phyloP scores from a whole-genome alignment of 1,140 invertebrate genomes.

The Lucilia sericata region DNA sequence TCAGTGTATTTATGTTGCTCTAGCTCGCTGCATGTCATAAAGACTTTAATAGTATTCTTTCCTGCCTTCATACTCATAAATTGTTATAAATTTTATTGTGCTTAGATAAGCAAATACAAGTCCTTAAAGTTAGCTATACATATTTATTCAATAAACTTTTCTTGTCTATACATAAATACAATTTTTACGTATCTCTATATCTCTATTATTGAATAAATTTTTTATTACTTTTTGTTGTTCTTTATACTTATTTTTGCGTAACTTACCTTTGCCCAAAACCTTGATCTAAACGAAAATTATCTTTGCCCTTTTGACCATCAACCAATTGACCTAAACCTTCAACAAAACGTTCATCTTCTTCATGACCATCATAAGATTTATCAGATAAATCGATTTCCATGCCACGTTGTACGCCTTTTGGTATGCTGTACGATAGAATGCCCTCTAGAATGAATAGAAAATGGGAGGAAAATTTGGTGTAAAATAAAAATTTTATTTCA shows the following conservation, averaged over 20 bases:
- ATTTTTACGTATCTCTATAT: background rate
- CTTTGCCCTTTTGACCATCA: slow-evolving; percentile 85
- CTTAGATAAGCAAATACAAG: slow-evolving; percentile 9
- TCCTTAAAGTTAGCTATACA: background rate
- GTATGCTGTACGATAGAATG: slow-evolving; percentile 85
- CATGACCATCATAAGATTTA: slow-evolving; percentile 91
- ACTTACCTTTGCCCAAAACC: too few species aligned
- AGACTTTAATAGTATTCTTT: background rate
- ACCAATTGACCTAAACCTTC: slow-evolving; percentile 91
- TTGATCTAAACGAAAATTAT: slow-evolving; percentile 83
- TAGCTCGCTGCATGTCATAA: background rate
- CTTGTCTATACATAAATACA: background rate
- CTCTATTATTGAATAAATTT: background rate
- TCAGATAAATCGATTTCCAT: slow-evolving; percentile 89
- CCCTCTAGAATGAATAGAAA: slow-evolving; percentile 74
- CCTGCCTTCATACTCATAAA: background rate
- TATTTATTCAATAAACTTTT: background rate
- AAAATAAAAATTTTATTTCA: background rate
- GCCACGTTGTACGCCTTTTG: slow-evolving; percentile 85
- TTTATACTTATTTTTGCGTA: slow-evolving; percentile 75
- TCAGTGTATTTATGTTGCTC: background rate
- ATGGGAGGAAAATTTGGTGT: background rate
- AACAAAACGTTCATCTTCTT: slow-evolving; percentile 77
- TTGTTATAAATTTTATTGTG: slow-evolving; percentile 23
- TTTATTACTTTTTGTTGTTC: slow-evolving; percentile 23